Percentiles rank a stretch among this genome's conserved stretches.
Evolutionary conservation across 2,888 invertebrate genomes (phyloP).

Genomic region (Drosophila birchii): DNA sequence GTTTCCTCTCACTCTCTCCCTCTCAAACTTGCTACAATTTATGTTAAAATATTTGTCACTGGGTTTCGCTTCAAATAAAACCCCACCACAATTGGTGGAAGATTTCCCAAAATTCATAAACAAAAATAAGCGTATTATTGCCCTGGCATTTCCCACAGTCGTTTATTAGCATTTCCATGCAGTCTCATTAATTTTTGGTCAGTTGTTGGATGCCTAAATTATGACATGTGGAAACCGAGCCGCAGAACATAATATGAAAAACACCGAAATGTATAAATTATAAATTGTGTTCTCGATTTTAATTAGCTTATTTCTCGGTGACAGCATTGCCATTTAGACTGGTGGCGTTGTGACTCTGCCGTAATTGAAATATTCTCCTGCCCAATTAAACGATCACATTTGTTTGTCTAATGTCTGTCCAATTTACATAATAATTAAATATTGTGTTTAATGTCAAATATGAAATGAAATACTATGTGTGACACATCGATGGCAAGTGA

Average conservation of each 20-base stretch:
- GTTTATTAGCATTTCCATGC: not conserved
- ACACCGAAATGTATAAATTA: constrained; percentile 31
- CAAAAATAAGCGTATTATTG: constrained; percentile 5
- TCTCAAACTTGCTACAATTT: not conserved
- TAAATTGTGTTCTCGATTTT: constrained; percentile 28
- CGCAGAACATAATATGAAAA: constrained; percentile 40
- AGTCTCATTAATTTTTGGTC: constrained; percentile 20
- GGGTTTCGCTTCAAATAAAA: not conserved
- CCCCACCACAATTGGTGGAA: constrained; percentile 1
- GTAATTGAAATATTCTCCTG: constrained; percentile 24
- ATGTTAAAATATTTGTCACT: not conserved
- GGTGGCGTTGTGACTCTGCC: not conserved
- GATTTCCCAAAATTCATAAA: not conserved
- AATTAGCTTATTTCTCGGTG: constrained; percentile 48
- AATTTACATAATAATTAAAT: constrained; percentile 35
- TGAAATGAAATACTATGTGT: not conserved
- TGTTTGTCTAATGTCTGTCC: not conserved
- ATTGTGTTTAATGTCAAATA: not conserved
- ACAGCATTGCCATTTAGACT: constrained; percentile 14
- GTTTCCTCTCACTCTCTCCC: too few species aligned
- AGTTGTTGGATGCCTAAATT: constrained; percentile 20
- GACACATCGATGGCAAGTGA: not conserved
- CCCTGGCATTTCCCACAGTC: not conserved
- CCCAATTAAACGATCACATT: constrained; percentile 46
- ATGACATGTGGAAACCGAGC: constrained; percentile 26